These are phyloP conservation scores for Upupa epops DNA, from an alignment of 2,113 vertebrate genomes.

Conservation along the genomic window DNA sequence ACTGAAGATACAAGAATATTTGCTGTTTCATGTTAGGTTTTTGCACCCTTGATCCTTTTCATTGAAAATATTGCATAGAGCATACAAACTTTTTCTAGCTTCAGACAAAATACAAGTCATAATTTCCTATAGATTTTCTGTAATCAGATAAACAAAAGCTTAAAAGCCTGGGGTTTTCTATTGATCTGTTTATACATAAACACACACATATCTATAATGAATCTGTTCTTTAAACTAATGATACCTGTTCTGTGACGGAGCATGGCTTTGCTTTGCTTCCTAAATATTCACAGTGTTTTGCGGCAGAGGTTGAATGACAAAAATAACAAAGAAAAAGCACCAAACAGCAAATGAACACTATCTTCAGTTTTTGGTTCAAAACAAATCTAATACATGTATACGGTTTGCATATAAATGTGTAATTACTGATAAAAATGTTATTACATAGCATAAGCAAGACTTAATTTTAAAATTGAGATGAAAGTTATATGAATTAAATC, in stretches of 20 bases:
- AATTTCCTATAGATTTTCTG: constrained; percentile 29
- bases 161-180: constrained; percentile 19
- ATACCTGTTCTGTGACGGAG: not conserved
- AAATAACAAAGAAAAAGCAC: constrained; percentile 36
- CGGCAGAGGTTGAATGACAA: constrained; percentile 14
- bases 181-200: not conserved
- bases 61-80: not conserved
- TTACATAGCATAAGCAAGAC: constrained; percentile 56
- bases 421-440: constrained; percentile 43
- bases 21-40: constrained; percentile 72
- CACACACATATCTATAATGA: not conserved
- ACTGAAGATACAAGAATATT: constrained; percentile 77
- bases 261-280: not conserved
- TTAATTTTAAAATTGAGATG: constrained; percentile 59
- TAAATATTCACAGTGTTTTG: constrained; percentile 9
- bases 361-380: constrained; percentile 75
- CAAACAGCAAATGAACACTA: constrained; percentile 75
- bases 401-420: constrained; percentile 26
- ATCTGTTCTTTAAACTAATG: constrained; percentile 31
- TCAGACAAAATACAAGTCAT: not conserved
- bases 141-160: constrained; percentile 27
- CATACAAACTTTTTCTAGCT: not conserved
- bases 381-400: constrained; percentile 65
- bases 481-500: constrained; percentile 51
- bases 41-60: not conserved